Conservation (phyloP, 2,888 invertebrate species). For the Drosophila macrothrix region DNA sequence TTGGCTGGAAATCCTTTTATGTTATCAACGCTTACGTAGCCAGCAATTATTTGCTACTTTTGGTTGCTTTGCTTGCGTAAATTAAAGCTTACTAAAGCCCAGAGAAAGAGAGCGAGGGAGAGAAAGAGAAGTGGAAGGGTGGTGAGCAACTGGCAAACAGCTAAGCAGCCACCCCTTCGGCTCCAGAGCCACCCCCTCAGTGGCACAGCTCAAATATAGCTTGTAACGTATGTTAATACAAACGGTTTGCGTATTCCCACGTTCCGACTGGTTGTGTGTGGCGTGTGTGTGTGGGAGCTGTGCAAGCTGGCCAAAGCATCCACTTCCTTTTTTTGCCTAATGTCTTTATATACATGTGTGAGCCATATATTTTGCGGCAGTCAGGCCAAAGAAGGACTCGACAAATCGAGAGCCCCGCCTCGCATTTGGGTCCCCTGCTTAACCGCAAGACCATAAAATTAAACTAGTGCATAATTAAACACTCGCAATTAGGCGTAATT, state of each 20-base stretch:
- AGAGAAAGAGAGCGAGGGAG: not conserved
- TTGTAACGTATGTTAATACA: slow-evolving; percentile 65
- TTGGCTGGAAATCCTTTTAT: slow-evolving; percentile 72
- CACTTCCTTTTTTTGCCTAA: slow-evolving; percentile 60
- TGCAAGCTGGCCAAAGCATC: slow-evolving; percentile 35
- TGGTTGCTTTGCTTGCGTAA: slow-evolving; percentile 64
- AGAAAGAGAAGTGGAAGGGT: not conserved
- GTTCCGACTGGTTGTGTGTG: slow-evolving; percentile 21
- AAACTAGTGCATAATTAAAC: slow-evolving; percentile 83
- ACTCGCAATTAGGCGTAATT: slow-evolving; percentile 84
- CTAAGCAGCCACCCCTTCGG: slow-evolving; percentile 15
- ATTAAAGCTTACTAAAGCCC: slow-evolving; percentile 66
- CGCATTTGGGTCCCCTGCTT: slow-evolving; percentile 19
- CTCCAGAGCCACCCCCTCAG: slow-evolving; percentile 11
- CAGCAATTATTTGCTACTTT: slow-evolving; percentile 80
- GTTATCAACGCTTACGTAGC: slow-evolving; percentile 71
- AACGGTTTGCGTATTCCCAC: slow-evolving; percentile 57
- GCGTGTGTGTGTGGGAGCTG: slow-evolving; percentile 13
- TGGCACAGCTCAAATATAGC: slow-evolving; percentile 25
- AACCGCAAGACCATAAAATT: slow-evolving; percentile 81
- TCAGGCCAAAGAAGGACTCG: slow-evolving; percentile 49
- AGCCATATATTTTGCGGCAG: slow-evolving; percentile 53
- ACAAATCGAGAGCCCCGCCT: slow-evolving; percentile 6
- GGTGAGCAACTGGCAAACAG: slow-evolving; percentile 4
- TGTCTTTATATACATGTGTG: slow-evolving; percentile 60